phyloP scores from a whole-genome alignment of 2,797 vertebrate genomes.

The Chiloscyllium punctatum region DNA sequence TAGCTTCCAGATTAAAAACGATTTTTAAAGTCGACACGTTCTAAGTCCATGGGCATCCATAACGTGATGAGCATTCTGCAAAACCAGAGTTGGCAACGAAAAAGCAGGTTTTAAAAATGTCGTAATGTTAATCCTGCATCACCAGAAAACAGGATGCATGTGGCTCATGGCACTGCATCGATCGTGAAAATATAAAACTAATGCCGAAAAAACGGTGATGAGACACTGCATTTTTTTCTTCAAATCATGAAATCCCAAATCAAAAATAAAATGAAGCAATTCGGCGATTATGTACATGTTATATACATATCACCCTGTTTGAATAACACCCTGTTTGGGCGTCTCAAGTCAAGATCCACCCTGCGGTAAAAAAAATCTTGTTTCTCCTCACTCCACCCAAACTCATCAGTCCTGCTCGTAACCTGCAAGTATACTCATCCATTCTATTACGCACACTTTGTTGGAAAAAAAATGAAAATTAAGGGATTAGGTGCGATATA shows the following conservation, averaged over 20 bases:
- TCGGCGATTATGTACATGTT: neutral
- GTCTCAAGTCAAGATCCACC: slow-evolving; percentile 50
- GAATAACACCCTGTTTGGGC: slow-evolving; percentile 44
- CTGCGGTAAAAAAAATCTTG: slow-evolving; percentile 50
- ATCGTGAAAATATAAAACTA: neutral
- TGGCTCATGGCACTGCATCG: slow-evolving; percentile 17
- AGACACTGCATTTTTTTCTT: neutral
- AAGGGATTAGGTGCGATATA: neutral
- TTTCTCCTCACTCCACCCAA: slow-evolving; percentile 47
- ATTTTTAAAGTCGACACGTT: neutral
- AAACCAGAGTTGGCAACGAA: neutral
- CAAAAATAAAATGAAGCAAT: neutral
- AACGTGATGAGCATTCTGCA: neutral
- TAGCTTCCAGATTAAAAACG: too few species aligned
- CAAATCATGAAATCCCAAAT: neutral
- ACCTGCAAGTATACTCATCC: neutral
- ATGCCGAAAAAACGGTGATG: neutral
- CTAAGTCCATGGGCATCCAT: neutral
- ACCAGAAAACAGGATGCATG: slow-evolving; percentile 28
- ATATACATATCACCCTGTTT: neutral
- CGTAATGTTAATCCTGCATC: slow-evolving; percentile 37
- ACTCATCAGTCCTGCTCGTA: slow-evolving; percentile 31
- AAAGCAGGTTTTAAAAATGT: slow-evolving; percentile 18
- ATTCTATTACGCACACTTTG: slow-evolving; percentile 17
- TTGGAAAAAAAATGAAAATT: neutral